Evolutionary conservation across 2,888 invertebrate species (phyloP), one percentile per base, ranked within the genome.

Genomic region (Odontothrips loti): DNA sequence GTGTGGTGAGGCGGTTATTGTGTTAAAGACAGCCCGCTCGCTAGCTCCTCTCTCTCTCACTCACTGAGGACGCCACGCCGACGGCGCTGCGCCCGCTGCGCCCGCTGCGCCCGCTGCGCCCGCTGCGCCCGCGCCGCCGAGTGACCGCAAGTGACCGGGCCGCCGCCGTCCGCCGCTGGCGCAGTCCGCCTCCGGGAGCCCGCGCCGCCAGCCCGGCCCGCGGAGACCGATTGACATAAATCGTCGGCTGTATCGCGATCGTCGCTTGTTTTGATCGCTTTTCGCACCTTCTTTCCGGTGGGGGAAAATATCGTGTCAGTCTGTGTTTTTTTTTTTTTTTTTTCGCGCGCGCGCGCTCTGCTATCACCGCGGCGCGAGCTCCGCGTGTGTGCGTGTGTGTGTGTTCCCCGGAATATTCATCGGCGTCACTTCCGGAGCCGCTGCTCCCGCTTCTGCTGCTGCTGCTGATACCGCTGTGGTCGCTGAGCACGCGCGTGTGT

Each of bases 21-120:
- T 75, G 68, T 75, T 75, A 75, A 75, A 75, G 68, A 75, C 68
- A 27, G 68, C 68, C 68, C 23, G 68, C 68, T 75, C 68, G 58
- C 20, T 6, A 58, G 58, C 58, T 58, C 58, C 58, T 58, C 58
- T 58, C 34, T 43, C 34, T 43, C 34, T 43, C 34, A 43, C 34
- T 43, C 34, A 6, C 3, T 43, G 34, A 43, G 34, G 34, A 43
- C 34, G 34, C 20, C 58, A 75, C n/a, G 68, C 68, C 11, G 68
- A 75, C 68, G 68, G 23, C 68, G 68, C 68, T 1, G 68, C 27
- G 68, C 23, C 23, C 68, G 68, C 17, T 6, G 58, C 58, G 34
- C 34, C 58, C 58, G 58, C n/a, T 51, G 20, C 58, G 17, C 15
- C 17, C 15, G 68, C 68, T 9, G 68, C 68, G n/a, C n/a, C 9